Evolutionary conservation across 2,113 vertebrate species (phyloP).

Genomic region (Pomatostomus ruficeps): DNA sequence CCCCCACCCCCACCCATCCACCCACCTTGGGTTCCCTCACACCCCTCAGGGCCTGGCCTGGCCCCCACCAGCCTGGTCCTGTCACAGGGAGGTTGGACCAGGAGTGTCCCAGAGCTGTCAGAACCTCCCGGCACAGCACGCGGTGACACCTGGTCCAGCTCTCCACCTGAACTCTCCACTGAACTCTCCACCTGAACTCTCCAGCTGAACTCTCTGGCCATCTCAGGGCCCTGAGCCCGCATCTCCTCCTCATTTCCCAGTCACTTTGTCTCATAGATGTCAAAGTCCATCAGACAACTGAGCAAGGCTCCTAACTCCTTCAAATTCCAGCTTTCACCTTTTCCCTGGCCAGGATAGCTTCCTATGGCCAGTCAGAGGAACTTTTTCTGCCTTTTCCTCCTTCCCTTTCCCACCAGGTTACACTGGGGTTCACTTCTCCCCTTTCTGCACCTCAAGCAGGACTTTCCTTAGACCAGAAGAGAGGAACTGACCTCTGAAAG

Average conservation of each 20-base stretch:
- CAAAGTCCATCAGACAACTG: too few relatives aligned
- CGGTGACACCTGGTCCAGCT: not conserved
- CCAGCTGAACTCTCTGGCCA: accelerated
- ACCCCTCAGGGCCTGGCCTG: not conserved
- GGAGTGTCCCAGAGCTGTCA: not conserved
- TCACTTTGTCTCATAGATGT: not conserved
- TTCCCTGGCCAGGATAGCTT: not conserved
- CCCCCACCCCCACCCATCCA: not conserved
- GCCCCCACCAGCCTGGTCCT: not conserved
- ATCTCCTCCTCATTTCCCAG: not conserved
- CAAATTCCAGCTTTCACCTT: not conserved
- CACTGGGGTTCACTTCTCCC: not conserved
- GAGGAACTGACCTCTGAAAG: not conserved
- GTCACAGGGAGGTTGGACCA: not conserved
- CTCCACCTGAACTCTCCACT: accelerated
- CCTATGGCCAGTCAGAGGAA: not conserved
- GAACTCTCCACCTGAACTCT: not conserved
- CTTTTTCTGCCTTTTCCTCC: not conserved
- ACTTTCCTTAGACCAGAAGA: not conserved
- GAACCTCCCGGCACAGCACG: not conserved
- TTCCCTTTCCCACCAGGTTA: not conserved
- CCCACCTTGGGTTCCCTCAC: not conserved
- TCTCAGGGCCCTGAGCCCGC: not conserved
- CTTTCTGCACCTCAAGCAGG: not conserved
- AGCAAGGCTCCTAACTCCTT: not conserved